Percentiles rank a stretch among this genome's conserved stretches.
phyloP scores from a whole-genome alignment of 37 sponge, comb jelly and placozoan species.

The Beroe ovata region DNA sequence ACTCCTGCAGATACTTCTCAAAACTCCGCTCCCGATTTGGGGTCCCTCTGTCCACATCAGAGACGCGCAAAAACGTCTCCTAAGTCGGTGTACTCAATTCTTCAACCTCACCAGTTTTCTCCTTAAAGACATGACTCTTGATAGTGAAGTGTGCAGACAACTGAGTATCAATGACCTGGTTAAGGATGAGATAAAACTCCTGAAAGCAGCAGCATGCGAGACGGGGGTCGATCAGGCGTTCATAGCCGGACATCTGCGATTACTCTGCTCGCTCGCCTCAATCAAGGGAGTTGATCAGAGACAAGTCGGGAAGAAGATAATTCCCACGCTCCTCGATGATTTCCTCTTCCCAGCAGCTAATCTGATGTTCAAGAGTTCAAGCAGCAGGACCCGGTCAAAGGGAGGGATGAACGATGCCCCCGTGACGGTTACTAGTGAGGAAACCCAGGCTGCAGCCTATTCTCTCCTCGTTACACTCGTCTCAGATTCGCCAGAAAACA shows the following conservation, averaged over 20 bases:
- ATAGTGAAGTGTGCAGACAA: constrained; percentile 40
- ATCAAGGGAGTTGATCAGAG: constrained; percentile 79
- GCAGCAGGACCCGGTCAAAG: constrained; percentile 63
- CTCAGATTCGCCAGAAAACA: constrained; percentile 77
- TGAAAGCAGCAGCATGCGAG: constrained; percentile 24
- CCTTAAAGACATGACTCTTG: constrained; percentile 10
- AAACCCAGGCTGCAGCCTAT: constrained; percentile 79
- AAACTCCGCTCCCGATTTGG: constrained; percentile 55
- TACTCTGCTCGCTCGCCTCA: constrained; percentile 74
- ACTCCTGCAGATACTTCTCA: constrained; percentile 61
- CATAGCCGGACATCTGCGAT: constrained; percentile 85
- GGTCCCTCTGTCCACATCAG: constrained; percentile 44
- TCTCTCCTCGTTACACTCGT: constrained; percentile 82
- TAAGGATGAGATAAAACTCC: constrained; percentile 46
- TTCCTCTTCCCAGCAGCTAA: constrained; percentile 92
- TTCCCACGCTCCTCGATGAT: constrained; percentile 70
- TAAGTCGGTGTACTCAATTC: constrained; percentile 62
- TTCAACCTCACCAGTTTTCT: constrained; percentile 48
- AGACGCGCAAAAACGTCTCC: not conserved
- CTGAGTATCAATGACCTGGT: constrained; percentile 40
- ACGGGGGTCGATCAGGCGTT: constrained; percentile 70
- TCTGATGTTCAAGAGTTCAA: constrained; percentile 66
- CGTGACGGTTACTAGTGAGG: constrained; percentile 60
- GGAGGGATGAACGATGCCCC: constrained; percentile 23
- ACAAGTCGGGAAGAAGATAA: constrained; percentile 72